Conservation (phyloP, 2,113 vertebrate species). For the Cepphus grylle region DNA sequence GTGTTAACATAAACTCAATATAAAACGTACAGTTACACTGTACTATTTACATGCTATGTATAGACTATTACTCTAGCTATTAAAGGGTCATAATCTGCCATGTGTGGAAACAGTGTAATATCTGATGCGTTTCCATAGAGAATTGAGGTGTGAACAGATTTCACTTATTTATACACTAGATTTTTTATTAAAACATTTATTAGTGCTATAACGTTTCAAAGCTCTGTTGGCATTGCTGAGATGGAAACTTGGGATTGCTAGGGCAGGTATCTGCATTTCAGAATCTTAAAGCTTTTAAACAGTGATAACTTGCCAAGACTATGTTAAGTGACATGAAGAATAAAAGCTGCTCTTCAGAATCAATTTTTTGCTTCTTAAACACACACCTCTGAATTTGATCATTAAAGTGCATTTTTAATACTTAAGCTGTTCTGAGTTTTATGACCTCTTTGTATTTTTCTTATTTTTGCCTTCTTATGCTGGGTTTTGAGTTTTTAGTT, state of each 20-base stretch:
- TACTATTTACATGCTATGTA: not conserved
- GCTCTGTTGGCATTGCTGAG: not conserved
- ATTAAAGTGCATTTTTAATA: not conserved
- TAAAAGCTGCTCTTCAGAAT: not conserved
- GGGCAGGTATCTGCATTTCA: not conserved
- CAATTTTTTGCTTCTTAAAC: not conserved
- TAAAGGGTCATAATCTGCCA: not conserved
- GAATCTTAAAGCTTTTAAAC: not conserved
- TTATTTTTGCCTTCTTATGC: not conserved
- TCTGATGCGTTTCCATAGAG: not conserved
- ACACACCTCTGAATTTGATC: not conserved
- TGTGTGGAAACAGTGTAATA: not conserved
- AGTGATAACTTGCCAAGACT: not conserved
- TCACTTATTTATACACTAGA: not conserved
- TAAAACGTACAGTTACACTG: not conserved
- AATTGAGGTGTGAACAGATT: not conserved
- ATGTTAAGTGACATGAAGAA: not conserved
- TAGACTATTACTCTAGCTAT: not conserved
- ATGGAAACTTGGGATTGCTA: not conserved
- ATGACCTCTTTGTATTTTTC: not conserved
- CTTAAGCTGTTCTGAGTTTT: not conserved
- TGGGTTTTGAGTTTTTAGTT: not conserved
- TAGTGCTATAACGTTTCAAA: not conserved
- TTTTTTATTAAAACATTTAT: not conserved
- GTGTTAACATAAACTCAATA: not conserved